Evolutionary conservation across 2,113 vertebrate genomes (phyloP), one percentile per base, ranked within the genome.

Genomic region (Reinhardtius hippoglossoides): DNA sequence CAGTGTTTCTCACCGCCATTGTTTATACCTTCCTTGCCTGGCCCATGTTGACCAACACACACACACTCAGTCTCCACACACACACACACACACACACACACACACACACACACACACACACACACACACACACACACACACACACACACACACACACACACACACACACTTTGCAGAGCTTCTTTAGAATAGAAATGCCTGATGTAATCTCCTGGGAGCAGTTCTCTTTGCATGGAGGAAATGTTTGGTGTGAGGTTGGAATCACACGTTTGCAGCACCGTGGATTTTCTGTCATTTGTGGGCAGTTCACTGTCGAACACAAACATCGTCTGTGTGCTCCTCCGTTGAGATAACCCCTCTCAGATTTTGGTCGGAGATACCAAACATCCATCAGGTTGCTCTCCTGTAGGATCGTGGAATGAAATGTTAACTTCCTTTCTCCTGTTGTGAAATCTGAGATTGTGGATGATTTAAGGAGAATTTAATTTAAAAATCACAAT

Each of bases 171-270:
- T 87, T 81, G 63, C 69, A 82, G 70, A 65, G 82, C 75, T 84
- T 80, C 87, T 89, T 86, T 73, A 81, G 78, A 82, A 85, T 80
- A 88, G 74, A 91, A 87, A 87, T 60, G 85, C 26, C 27, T 91
- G 88, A 88, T 92, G 88, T 91, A 86, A 89, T 90, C 87, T 81
- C 80, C 50, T 74, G 82, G 83, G 89, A 88, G 80, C 70, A 76
- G 83, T 71, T 89, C 72, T 83, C 67, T 86, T 84, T 88, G 80
- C 82, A 83, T 77, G 80, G 69, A 5, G 75, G 76, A 88, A 88
- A 87, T 72, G 80, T 78, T 80, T 57, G 68, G 65, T 71, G 71
- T 70, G 78, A 65, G 71, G 14, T 52, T 35, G 7, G 57, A 26
- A 27, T 61, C 65, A 72, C 82, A 61, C 54, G 10, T 74, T 78